Percentiles rank a stretch among this genome's conserved stretches.
Evolutionary conservation across 2,113 vertebrate species (phyloP).

Genomic region (Pampusana beccarii): DNA sequence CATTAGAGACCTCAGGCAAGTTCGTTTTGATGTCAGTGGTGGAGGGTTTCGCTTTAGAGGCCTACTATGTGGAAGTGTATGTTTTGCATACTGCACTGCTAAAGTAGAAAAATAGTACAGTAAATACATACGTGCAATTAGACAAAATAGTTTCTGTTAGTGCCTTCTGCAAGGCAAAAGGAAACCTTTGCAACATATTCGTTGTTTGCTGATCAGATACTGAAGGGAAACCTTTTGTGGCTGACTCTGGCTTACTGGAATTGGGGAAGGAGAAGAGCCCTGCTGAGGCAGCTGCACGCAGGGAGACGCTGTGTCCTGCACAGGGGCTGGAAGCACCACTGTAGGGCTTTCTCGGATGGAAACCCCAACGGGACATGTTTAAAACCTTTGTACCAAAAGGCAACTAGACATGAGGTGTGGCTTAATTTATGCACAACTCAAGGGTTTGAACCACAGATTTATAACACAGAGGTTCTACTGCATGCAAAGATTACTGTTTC

Average conservation of each 20-base stretch:
- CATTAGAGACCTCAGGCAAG: neutral
- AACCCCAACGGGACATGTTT: neutral
- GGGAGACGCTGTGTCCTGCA: fast-evolving
- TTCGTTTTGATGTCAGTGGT: neutral
- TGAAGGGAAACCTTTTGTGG: neutral
- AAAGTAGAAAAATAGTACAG: neutral
- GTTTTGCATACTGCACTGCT: neutral
- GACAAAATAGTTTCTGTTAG: neutral
- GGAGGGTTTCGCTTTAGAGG: neutral
- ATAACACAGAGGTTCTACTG: neutral
- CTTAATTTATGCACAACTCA: neutral
- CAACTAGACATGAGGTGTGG: neutral
- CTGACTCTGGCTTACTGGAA: neutral
- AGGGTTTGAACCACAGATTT: neutral
- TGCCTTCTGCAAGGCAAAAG: neutral
- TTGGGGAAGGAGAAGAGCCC: neutral
- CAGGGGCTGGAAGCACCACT: neutral
- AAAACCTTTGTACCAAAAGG: neutral
- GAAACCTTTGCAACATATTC: neutral
- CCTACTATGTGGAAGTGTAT: neutral
- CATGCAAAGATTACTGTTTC: neutral
- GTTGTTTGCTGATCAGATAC: neutral
- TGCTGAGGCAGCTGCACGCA: fast-evolving
- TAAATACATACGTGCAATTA: neutral
- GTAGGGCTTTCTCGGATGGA: neutral